Percentiles rank a stretch among this genome's conserved stretches.
These are phyloP conservation scores for Ceratitis capitata DNA, from an alignment of 1,140 invertebrate genomes.

Conservation along the genomic window DNA sequence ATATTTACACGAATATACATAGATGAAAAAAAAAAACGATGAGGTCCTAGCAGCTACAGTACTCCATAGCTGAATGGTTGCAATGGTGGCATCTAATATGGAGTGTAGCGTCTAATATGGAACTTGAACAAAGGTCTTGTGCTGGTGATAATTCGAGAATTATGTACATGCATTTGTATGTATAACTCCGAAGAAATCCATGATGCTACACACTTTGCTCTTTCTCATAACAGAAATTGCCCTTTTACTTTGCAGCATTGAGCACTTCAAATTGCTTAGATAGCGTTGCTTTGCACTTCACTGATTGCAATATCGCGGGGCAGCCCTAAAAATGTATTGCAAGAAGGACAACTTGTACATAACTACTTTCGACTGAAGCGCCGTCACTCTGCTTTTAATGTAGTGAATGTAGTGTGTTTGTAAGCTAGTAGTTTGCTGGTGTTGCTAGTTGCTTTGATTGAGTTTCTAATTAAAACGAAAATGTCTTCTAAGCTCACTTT, in stretches of 20 bases:
- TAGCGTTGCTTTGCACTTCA: conserved; percentile 7
- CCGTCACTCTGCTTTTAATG: not conserved
- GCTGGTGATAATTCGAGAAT: not conserved
- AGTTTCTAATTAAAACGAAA: conserved; percentile 27
- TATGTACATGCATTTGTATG: not conserved
- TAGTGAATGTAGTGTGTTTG: not conserved
- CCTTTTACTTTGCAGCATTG: not conserved
- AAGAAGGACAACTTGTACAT: not conserved
- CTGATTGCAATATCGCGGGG: conserved; percentile 11
- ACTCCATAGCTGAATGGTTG: not conserved
- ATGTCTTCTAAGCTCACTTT: not conserved
- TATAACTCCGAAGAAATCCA: not conserved
- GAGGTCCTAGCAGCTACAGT: too few relatives aligned
- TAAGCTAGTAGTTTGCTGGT: not conserved
- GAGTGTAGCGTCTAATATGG: not conserved
- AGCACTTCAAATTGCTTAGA: not conserved
- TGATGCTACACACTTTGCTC: not conserved
- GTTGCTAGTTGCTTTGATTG: not conserved
- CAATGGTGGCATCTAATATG: not conserved
- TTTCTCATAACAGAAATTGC: not conserved
- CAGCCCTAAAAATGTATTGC: not conserved
- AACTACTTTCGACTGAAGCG: not conserved
- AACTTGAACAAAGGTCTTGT: not conserved
- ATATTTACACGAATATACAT: not conserved
- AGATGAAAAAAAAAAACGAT: not conserved